Evolutionary conservation across 2,113 vertebrate genomes (phyloP).

Genomic region (Tachysurus fulvidraco): DNA sequence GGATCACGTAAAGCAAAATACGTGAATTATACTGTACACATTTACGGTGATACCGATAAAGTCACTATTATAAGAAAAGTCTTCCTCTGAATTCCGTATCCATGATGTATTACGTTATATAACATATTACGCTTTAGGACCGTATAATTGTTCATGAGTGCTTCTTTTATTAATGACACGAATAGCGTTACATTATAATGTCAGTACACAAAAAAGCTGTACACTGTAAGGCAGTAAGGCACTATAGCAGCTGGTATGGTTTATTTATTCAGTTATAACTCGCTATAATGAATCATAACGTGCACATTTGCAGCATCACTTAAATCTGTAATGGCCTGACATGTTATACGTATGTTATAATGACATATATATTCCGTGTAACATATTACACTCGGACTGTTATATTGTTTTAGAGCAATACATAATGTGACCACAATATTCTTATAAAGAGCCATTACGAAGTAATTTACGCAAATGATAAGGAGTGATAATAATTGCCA

Average conservation of each 20-base stretch:
- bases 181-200: not conserved
- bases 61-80: not conserved
- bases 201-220: not conserved
- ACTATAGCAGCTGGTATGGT: not conserved
- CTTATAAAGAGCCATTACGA: not conserved
- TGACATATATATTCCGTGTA: not conserved
- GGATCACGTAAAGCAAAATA: slow-evolving; percentile 13
- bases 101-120: not conserved
- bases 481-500: not conserved
- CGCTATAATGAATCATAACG: not conserved
- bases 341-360: too few species aligned
- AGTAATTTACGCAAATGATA: not conserved
- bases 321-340: not conserved
- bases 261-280: not conserved
- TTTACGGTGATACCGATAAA: not conserved
- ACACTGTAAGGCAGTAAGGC: not conserved
- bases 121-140: not conserved
- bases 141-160: not conserved
- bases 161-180: not conserved
- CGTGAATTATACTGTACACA: not conserved
- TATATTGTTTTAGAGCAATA: not conserved
- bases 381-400: not conserved
- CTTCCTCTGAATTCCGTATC: not conserved
- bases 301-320: not conserved
- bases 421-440: not conserved